Evolutionary conservation across 2,797 vertebrate genomes (phyloP).

Genomic region (Cynopterus sphinx): DNA sequence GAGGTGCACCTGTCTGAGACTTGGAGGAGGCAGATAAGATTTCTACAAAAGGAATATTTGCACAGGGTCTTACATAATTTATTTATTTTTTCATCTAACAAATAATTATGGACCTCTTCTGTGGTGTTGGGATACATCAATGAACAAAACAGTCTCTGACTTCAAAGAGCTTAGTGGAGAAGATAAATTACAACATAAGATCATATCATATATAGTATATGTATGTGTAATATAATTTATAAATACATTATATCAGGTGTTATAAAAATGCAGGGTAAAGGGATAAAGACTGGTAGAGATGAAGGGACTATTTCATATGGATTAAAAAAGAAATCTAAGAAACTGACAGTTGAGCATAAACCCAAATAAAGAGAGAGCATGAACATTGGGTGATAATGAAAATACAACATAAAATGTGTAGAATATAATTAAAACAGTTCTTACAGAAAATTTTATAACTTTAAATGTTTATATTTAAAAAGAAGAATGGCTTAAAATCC

Average conservation of each 20-base stretch:
- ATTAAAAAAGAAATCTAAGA: neutral
- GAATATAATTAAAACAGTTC: neutral
- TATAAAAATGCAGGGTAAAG: neutral
- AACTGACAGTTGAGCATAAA: neutral
- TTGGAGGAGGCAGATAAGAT: neutral
- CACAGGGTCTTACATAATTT: neutral
- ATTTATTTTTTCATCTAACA: constrained; percentile 1
- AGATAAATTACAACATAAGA: neutral
- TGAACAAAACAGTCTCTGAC: constrained; percentile 13
- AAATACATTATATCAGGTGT: neutral
- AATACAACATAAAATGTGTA: neutral
- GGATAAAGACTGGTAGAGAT: neutral
- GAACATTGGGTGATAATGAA: neutral
- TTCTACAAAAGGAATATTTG: neutral
- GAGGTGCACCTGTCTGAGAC: neutral
- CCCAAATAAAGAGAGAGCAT: neutral
- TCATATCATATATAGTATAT: neutral
- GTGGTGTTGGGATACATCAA: neutral
- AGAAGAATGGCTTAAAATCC: constrained; percentile 38
- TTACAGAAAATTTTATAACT: neutral
- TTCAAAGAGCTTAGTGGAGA: neutral
- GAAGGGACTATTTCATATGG: neutral
- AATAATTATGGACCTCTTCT: constrained; percentile 19
- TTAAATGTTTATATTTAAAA: neutral
- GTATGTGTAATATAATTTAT: neutral